Percentiles rank a stretch among this genome's conserved stretches.
These are phyloP conservation scores for Octomys mimax DNA, from an alignment of 2,797 vertebrate species.

Conservation along the genomic window DNA sequence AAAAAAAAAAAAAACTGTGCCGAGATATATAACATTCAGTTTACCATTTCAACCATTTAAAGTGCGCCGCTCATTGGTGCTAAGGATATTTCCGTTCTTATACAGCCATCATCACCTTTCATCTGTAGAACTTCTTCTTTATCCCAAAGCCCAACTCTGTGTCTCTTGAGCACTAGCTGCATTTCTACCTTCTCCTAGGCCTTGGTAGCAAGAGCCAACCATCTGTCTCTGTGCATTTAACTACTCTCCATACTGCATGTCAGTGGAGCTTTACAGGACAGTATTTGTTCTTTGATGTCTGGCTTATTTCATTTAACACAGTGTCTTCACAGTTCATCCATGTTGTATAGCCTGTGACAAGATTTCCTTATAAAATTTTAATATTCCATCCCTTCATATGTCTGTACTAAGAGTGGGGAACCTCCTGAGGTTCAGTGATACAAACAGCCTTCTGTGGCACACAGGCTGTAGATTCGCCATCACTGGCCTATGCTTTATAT, in stretches of 20 bases:
- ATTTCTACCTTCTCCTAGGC: too few species aligned
- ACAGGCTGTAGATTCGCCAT: not conserved
- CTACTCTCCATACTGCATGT: not conserved
- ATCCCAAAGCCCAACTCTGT: not conserved
- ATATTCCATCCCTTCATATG: not conserved
- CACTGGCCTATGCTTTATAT: not conserved
- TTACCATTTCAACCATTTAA: not conserved
- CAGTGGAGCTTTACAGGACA: not conserved
- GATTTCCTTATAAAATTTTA: conserved; percentile 21
- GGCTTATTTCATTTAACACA: not conserved
- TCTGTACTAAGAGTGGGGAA: not conserved
- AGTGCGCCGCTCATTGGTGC: not conserved
- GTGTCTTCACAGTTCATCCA: too few species aligned
- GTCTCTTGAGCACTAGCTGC: accelerated
- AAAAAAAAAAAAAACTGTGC: not conserved
- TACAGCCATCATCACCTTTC: not conserved
- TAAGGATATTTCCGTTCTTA: not conserved
- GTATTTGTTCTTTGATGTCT: not conserved
- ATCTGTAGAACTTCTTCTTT: not conserved
- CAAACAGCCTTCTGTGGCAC: not conserved
- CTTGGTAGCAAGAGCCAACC: not conserved
- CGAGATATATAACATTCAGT: not conserved
- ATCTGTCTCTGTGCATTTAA: not conserved
- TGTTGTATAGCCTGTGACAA: not conserved
- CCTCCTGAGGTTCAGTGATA: not conserved